These are phyloP conservation scores for Crotalus helleri DNA, from an alignment of 2,113 vertebrate species.

Conservation along the genomic window DNA sequence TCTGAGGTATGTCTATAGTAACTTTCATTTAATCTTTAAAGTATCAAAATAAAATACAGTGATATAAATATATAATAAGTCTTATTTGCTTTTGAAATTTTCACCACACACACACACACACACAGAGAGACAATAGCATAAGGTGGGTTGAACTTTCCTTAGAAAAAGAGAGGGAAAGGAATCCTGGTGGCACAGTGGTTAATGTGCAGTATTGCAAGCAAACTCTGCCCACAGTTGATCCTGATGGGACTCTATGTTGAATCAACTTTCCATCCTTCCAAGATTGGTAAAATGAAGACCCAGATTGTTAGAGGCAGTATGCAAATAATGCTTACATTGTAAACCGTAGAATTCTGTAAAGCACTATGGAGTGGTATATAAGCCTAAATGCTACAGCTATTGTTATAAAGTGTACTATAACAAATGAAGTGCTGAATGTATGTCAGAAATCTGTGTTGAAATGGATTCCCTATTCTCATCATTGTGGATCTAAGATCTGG, in stretches of 20 bases:
- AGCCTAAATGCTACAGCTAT: background rate
- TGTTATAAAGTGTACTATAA: constrained; percentile 13
- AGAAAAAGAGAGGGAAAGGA: constrained; percentile 10
- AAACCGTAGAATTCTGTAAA: background rate
- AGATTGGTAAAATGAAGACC: background rate
- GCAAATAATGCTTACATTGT: background rate
- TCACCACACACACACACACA: background rate
- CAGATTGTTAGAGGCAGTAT: background rate
- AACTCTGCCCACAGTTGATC: background rate
- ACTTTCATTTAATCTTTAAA: background rate
- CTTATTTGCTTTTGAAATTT: background rate
- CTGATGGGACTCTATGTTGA: background rate
- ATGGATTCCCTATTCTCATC: constrained; percentile 34
- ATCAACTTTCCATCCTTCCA: background rate
- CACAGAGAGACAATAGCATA: background rate
- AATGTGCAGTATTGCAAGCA: background rate
- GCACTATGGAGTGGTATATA: background rate
- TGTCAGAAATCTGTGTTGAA: constrained; percentile 2
- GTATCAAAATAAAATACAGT: background rate
- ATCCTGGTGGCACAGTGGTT: background rate
- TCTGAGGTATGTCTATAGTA: background rate
- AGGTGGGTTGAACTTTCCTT: constrained; percentile 13
- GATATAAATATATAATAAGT: constrained; percentile 9
- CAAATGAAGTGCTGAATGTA: constrained; percentile 25
- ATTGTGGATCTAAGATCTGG: constrained; percentile 5